Conservation (phyloP, 2,113 vertebrate genomes). For the Pangasianodon gigas region DNA sequence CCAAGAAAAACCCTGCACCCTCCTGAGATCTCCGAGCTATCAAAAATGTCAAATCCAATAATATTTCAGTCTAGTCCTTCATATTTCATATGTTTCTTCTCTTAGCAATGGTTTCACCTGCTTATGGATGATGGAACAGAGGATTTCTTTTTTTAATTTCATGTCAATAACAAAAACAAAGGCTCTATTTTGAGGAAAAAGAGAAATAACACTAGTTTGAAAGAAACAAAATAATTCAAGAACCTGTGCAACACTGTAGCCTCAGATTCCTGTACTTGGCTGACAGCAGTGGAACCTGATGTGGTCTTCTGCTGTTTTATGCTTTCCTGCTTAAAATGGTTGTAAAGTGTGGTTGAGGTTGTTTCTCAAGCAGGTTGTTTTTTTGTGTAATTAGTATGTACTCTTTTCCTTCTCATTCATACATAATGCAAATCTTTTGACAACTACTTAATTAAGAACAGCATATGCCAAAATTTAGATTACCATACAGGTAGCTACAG, state of each 20-base stretch:
- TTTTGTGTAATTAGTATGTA: neutral
- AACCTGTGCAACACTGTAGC: neutral
- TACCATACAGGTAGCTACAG: neutral
- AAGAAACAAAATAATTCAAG: neutral
- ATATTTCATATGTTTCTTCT: conserved; percentile 35
- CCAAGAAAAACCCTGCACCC: conserved; percentile 46
- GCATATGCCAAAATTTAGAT: neutral
- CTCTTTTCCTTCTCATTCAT: neutral
- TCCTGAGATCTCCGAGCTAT: conserved; percentile 51
- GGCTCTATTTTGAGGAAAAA: neutral
- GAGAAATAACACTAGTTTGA: neutral
- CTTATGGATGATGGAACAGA: neutral
- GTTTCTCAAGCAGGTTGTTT: neutral
- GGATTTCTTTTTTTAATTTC: neutral
- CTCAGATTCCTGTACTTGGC: neutral
- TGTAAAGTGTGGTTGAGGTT: neutral
- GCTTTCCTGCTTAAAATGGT: neutral
- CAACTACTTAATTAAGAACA: neutral
- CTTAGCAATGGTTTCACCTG: conserved; percentile 21
- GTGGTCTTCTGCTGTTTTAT: neutral
- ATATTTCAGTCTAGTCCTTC: conserved; percentile 51
- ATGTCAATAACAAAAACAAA: neutral
- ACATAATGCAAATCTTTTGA: neutral
- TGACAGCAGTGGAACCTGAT: neutral
- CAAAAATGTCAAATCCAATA: conserved; percentile 49